A percentile compares a stretch with the other conserved stretches of the same genome.
phyloP scores from a whole-genome alignment of 2,113 vertebrate genomes.

The Ophthalmolycus amberensis region DNA sequence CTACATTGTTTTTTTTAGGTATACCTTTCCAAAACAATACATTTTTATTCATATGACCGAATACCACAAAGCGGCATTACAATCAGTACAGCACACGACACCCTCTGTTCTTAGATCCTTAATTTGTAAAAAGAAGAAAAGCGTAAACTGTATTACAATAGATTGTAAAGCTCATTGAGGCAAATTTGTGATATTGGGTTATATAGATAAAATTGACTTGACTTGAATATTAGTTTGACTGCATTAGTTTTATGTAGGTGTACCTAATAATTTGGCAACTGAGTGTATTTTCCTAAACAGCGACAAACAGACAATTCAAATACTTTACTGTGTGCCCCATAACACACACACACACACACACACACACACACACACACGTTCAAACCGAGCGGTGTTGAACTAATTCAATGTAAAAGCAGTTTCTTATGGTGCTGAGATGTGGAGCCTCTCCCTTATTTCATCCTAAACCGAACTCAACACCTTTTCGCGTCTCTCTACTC shows the following conservation, averaged over 20 bases:
- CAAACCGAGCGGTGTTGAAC: slow-evolving; percentile 25
- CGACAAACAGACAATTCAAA: not conserved
- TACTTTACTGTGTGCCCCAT: not conserved
- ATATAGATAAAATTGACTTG: not conserved
- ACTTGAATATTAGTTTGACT: not conserved
- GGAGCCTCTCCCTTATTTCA: slow-evolving; percentile 24
- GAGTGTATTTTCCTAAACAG: not conserved
- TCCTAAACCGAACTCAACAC: slow-evolving; percentile 15
- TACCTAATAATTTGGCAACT: not conserved
- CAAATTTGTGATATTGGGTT: not conserved
- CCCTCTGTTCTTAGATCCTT: not conserved
- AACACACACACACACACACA: slow-evolving; percentile 7
- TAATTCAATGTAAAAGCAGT: slow-evolving; percentile 47
- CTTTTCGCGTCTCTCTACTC: slow-evolving; percentile 1
- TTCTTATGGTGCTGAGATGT: slow-evolving; percentile 24
- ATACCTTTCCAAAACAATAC: not conserved
- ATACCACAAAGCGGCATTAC: not conserved
- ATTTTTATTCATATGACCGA: not conserved
- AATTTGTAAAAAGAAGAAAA: not conserved
- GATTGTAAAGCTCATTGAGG: not conserved
- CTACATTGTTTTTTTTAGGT: not conserved
- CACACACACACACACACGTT: not conserved
- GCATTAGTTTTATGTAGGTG: not conserved
- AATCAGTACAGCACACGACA: not conserved
- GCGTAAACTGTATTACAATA: not conserved